Evolutionary conservation across 2,888 invertebrate genomes (phyloP).

Genomic region (Drosophila picticornis): DNA sequence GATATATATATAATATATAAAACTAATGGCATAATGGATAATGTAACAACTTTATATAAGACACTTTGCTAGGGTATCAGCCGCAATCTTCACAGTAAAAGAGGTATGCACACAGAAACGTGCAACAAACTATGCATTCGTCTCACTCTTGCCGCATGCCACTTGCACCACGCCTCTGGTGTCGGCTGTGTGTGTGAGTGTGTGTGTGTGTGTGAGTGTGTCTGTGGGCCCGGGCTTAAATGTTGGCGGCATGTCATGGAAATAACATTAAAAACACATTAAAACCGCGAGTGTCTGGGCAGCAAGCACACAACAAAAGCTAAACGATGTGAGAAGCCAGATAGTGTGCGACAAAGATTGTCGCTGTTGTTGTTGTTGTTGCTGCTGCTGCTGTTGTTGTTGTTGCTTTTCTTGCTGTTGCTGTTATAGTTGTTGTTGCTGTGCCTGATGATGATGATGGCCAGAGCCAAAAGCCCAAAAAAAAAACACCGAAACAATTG

Average conservation of each 20-base stretch:
- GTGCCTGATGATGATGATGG: slow-evolving; percentile 59
- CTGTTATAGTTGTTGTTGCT: slow-evolving; percentile 7
- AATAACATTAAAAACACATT: slow-evolving; percentile 82
- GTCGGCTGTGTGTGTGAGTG: not conserved
- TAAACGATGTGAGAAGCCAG: slow-evolving; percentile 79
- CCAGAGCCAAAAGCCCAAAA: slow-evolving; percentile 55
- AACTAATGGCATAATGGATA: not conserved
- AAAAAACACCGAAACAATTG: slow-evolving; percentile 38
- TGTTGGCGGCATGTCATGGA: slow-evolving; percentile 80
- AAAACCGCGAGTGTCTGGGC: slow-evolving; percentile 79
- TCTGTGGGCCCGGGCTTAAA: slow-evolving; percentile 70
- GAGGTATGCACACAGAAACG: slow-evolving; percentile 59
- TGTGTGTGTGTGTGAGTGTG: slow-evolving; percentile 15
- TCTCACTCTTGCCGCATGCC: slow-evolving; percentile 52
- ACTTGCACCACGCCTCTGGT: not conserved
- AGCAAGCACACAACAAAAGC: slow-evolving; percentile 63
- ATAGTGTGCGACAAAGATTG: slow-evolving; percentile 66
- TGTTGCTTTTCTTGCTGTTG: slow-evolving; percentile 8
- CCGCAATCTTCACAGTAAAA: slow-evolving; percentile 27
- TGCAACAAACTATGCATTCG: slow-evolving; percentile 75
- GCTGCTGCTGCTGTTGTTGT: slow-evolving; percentile 13
- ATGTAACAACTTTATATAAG: not conserved
- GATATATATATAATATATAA: no score
- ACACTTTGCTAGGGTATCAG: slow-evolving; percentile 7
- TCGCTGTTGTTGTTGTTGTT: slow-evolving; percentile 33